Evolutionary conservation across 1,140 invertebrate species (phyloP).

Genomic region (Drosophila mayri): DNA sequence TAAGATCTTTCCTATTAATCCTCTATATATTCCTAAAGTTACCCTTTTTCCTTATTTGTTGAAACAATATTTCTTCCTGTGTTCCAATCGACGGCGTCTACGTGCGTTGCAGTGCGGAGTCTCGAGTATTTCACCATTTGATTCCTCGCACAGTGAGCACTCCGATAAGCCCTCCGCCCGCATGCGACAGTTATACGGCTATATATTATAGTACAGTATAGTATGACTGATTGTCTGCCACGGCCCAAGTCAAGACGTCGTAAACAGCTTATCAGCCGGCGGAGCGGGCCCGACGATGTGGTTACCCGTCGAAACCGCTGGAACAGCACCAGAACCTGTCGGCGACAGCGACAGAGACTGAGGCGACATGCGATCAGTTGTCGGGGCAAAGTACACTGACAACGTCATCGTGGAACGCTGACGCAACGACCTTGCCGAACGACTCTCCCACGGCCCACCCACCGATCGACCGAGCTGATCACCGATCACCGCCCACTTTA

Average conservation of each 20-base stretch:
- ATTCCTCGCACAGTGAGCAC: slow-evolving; percentile 39
- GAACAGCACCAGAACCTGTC: slow-evolving; percentile 40
- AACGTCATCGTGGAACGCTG: slow-evolving; percentile 63
- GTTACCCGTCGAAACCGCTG: slow-evolving; percentile 49
- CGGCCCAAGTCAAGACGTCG: slow-evolving; percentile 28
- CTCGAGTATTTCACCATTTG: slow-evolving; percentile 64
- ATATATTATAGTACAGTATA: slow-evolving; percentile 16
- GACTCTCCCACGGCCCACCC: slow-evolving; percentile 17
- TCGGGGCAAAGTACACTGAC: slow-evolving; percentile 53
- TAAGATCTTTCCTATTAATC: not conserved
- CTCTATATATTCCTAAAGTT: not conserved
- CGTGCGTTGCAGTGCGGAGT: slow-evolving; percentile 59
- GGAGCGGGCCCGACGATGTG: slow-evolving; percentile 12
- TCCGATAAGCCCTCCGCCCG: slow-evolving; percentile 49
- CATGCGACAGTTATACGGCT: slow-evolving; percentile 10
- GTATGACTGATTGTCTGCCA: slow-evolving; percentile 78
- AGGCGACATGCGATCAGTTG: slow-evolving; percentile 20
- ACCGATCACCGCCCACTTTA: slow-evolving; percentile 16
- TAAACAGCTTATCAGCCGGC: slow-evolving; percentile 59
- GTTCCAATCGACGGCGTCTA: slow-evolving; percentile 47
- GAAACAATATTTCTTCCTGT: not conserved
- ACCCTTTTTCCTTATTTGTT: not conserved
- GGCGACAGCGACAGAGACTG: not conserved
- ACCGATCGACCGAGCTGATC: slow-evolving; percentile 12
- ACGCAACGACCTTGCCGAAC: slow-evolving; percentile 49